A percentile compares a stretch with the other conserved stretches of the same genome.
Evolutionary conservation across 1,140 invertebrate genomes (phyloP).

Genomic region (Apocrypta bakeri): DNA sequence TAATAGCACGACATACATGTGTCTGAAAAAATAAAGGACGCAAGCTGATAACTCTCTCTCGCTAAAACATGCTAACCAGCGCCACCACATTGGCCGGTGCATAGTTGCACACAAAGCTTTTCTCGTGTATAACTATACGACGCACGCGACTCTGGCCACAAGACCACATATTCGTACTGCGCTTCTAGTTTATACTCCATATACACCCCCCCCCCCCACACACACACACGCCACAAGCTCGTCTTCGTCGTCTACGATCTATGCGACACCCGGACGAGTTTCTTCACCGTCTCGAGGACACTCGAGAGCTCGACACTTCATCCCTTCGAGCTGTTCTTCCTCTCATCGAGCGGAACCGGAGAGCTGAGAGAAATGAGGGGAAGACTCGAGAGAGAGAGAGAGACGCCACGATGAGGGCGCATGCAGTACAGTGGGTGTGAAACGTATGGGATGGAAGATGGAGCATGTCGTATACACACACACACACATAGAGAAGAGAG

Average conservation of each 20-base stretch:
- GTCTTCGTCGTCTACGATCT: not conserved
- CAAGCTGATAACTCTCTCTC: no score
- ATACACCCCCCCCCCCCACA: not conserved
- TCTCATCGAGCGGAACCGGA: conserved; percentile 2
- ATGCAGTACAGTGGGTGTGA: not conserved
- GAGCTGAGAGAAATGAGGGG: not conserved
- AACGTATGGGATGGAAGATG: not conserved
- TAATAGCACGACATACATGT: no score
- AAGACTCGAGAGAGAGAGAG: not conserved
- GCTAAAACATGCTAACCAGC: no score
- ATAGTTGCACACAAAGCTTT: no score
- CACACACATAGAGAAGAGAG: no score
- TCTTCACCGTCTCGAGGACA: conserved; percentile 4
- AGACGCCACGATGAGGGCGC: not conserved
- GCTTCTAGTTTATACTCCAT: no score
- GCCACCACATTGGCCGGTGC: no score
- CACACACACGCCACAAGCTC: not conserved
- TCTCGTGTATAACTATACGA: no score
- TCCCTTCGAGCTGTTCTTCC: conserved; percentile 25
- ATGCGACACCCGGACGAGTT: not conserved
- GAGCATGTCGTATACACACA: no score
- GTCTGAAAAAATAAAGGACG: no score
- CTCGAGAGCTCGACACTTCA: not conserved
- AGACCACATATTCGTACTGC: no score
- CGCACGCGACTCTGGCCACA: no score